Evolutionary conservation across 2,888 invertebrate species (phyloP), one percentile per base, ranked within the genome.

Genomic region (Xestia sexstrigata): DNA sequence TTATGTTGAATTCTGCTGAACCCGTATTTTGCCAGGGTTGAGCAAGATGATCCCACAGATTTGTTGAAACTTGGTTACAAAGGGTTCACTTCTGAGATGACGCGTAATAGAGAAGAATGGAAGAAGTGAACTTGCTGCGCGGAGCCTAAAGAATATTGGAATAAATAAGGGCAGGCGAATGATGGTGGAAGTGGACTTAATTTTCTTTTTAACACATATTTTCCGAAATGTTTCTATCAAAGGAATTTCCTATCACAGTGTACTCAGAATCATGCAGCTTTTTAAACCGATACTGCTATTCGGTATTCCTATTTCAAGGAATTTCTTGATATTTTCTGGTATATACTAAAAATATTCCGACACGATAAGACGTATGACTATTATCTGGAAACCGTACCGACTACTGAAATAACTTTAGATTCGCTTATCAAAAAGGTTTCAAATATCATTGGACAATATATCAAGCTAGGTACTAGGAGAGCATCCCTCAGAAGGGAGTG

Each of bases 391-490:
- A 63, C 70, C 65, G 77, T 74, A 74, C 80, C 80, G 76, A 85
- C 74, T 85, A 85, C 76, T 70, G 78, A 86, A 89, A 88, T 89
- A 89, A 86, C 86, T 89, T 81, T 80, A 83, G 81, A 87, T 88
- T 79, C 79, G 83, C 89, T 89, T 88, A 89, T 84, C 89, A 86
- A 89, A 89, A 87, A 85, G 87, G 84, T 88, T 90, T 89, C 86
- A 90, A 92, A 93, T 93, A 93, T 92, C 92, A 90, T 89, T 84
- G 85, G 84, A 84, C 91, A 88, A 94, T 93, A 93, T 93, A 94
- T 94, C 93, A 93, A 90, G 84, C 87, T 83, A 89, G 87, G 89
- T 91, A 93, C 91, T 87, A 93, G 90, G 89, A 90, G 89, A 88
- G 90, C 92, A 93, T 92, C 92, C 93, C 93, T 91, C 83, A 90